Percentiles rank a stretch among this genome's conserved stretches.
These are phyloP conservation scores for Falco novaeseelandiae DNA, from an alignment of 2,797 vertebrate species.

Conservation along the genomic window DNA sequence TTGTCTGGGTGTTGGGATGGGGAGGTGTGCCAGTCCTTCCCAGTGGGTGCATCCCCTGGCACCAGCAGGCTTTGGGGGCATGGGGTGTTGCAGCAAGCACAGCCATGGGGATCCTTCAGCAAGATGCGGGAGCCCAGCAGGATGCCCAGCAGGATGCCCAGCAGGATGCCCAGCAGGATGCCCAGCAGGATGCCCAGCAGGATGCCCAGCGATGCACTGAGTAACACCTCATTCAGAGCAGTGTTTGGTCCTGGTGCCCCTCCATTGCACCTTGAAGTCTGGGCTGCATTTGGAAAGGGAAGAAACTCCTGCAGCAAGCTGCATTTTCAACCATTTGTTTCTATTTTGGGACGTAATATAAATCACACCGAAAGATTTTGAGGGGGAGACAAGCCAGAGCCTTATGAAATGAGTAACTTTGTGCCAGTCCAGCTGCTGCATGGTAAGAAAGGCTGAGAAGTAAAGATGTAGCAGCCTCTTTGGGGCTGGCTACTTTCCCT, in stretches of 20 bases:
- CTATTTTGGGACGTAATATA: neutral
- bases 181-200: too few species aligned
- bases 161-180: too few species aligned
- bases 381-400: neutral
- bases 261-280: neutral
- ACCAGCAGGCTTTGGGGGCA: neutral
- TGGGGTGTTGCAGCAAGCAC: rapidly evolving
- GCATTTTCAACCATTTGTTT: neutral
- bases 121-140: neutral
- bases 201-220: too few species aligned
- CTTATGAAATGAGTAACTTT: neutral
- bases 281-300: neutral
- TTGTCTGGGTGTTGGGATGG: too few species aligned
- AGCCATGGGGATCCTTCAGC: neutral
- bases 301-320: neutral
- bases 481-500: neutral
- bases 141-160: neutral
- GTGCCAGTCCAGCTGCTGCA: neutral
- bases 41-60: neutral
- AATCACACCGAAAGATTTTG: neutral
- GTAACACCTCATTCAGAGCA: neutral
- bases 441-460: neutral
- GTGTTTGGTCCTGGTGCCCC: neutral
- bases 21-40: neutral
- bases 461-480: neutral